These are phyloP conservation scores for Darevskia nairensis DNA, from an alignment of 2,797 vertebrate genomes.

Conservation along the genomic window DNA sequence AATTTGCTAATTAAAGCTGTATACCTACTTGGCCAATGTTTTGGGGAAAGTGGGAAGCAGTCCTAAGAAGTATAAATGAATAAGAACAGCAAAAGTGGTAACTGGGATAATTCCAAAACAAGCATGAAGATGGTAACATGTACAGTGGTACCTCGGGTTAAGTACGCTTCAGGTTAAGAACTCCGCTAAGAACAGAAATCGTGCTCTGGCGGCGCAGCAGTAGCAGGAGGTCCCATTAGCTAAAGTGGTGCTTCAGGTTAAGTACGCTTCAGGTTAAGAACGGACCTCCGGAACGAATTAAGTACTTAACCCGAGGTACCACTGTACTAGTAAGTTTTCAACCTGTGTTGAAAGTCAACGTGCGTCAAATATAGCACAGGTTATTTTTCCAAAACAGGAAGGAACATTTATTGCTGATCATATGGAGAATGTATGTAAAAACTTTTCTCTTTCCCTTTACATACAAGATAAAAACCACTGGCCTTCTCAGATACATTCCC, in stretches of 20 bases:
- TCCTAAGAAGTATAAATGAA: background rate
- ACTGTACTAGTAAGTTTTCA: background rate
- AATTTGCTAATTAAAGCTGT: background rate
- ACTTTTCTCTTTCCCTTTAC: background rate
- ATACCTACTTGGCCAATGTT: background rate
- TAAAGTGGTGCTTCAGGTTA: too few species aligned
- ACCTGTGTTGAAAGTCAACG: background rate
- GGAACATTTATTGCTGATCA: background rate
- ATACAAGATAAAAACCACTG: background rate
- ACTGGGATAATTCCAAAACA: background rate
- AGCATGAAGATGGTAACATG: background rate
- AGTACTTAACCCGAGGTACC: too few species aligned
- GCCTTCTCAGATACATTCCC: background rate
- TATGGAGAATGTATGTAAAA: background rate
- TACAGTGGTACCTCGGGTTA: too few species aligned
- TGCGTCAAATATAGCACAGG: background rate
- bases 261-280: too few species aligned
- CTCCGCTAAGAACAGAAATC: too few species aligned
- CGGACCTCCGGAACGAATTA: too few species aligned
- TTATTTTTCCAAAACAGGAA: background rate
- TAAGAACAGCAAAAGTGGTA: background rate
- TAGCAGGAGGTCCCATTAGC: too few species aligned
- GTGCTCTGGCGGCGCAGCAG: too few species aligned
- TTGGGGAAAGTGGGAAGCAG: background rate
- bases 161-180: too few species aligned